Evolutionary conservation across 2,888 invertebrate species (phyloP).

Genomic region (Habroteleia sp.): DNA sequence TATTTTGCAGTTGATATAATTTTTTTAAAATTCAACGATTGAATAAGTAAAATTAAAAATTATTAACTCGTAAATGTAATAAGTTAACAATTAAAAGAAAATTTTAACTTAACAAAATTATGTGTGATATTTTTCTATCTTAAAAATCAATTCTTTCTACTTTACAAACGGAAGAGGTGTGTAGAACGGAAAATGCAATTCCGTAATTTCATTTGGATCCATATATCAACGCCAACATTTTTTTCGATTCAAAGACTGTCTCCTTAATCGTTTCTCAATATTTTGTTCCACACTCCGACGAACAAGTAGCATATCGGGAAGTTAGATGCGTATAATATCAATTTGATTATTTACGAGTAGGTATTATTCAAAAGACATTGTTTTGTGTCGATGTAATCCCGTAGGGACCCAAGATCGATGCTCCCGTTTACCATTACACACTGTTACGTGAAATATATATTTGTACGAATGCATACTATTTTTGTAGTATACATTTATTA

Average conservation of each 20-base stretch:
- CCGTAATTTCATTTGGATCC: conserved; percentile 22
- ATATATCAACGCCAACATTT: conserved; percentile 43
- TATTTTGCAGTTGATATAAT: too few relatives aligned
- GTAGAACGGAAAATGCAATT: conserved; percentile 37
- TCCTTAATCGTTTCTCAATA: conserved; percentile 54
- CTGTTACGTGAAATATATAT: conserved; percentile 41
- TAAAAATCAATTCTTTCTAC: too few relatives aligned
- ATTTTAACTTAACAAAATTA: too few relatives aligned
- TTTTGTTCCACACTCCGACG: conserved; percentile 11
- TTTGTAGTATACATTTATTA: conserved; percentile 19
- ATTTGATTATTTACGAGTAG: conserved; percentile 31
- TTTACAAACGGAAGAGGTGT: too few relatives aligned
- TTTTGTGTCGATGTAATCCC: conserved; percentile 8
- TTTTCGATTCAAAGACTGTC: conserved; percentile 16
- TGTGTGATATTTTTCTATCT: too few relatives aligned
- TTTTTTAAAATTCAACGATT: too few relatives aligned
- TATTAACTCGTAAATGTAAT: too few relatives aligned
- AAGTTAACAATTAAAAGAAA: too few relatives aligned
- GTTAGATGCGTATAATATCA: conserved; percentile 23
- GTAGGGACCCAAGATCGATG: conserved; percentile 29
- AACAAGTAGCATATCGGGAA: conserved; percentile 5
- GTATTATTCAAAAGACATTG: conserved; percentile 23
- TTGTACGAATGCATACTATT: conserved; percentile 13
- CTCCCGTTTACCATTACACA: conserved; percentile 9
- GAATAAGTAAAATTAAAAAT: too few relatives aligned